phyloP scores from a whole-genome alignment of 2,888 invertebrate genomes.

The Pheosia tremula region DNA sequence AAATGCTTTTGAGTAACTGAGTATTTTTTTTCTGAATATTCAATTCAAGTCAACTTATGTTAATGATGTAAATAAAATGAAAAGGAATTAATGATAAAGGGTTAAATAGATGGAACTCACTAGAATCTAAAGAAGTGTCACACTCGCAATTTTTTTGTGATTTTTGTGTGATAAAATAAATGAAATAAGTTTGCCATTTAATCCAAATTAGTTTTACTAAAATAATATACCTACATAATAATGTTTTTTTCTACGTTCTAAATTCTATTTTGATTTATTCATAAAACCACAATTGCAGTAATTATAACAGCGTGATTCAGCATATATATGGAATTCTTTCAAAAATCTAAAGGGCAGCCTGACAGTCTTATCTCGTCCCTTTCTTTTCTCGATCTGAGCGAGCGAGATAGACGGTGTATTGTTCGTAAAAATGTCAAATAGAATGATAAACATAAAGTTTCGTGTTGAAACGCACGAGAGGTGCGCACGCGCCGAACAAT shows the following conservation, averaged over 20 bases:
- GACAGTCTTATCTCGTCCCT: constrained; percentile 64
- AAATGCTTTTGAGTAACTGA: too few relatives aligned
- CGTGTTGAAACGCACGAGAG: constrained; percentile 71
- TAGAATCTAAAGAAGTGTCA: too few relatives aligned
- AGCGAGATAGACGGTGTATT: constrained; percentile 62
- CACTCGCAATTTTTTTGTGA: too few relatives aligned
- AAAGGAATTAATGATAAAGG: too few relatives aligned
- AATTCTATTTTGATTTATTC: constrained; percentile 35
- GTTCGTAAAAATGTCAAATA: constrained; percentile 82
- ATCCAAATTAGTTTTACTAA: too few relatives aligned
- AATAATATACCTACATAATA: too few relatives aligned
- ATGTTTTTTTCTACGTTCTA: background rate
- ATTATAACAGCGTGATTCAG: constrained; percentile 76
- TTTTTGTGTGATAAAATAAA: too few relatives aligned
- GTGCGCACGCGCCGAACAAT: constrained; percentile 67
- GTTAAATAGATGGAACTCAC: too few relatives aligned
- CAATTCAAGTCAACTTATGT: too few relatives aligned
- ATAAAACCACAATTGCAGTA: constrained; percentile 53
- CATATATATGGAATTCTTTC: constrained; percentile 66
- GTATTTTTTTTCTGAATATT: too few relatives aligned
- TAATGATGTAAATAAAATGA: too few relatives aligned
- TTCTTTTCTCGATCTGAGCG: constrained; percentile 53
- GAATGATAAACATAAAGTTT: constrained; percentile 82
- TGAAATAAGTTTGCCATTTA: too few relatives aligned
- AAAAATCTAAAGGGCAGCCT: constrained; percentile 59